Evolutionary conservation across 2,113 vertebrate genomes (phyloP).

Genomic region (Ancistrus triradiatus): DNA sequence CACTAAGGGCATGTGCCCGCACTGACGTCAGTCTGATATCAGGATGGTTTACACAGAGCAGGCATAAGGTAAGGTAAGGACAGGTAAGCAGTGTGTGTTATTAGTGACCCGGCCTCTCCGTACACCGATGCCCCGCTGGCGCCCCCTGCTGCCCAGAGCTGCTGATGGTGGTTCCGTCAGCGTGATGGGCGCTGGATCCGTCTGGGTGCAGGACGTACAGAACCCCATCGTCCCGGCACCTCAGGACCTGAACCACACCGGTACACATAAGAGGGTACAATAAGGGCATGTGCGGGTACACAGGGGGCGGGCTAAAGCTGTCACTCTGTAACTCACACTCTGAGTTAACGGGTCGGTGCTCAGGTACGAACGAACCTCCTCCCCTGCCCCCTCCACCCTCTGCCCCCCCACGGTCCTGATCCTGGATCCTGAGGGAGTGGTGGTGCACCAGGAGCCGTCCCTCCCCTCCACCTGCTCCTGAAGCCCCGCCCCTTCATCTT

Average conservation of each 20-base stretch:
- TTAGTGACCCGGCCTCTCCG: constrained; percentile 2
- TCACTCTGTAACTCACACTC: constrained; percentile 64
- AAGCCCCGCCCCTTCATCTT: constrained; percentile 22
- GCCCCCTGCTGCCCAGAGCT: constrained; percentile 69
- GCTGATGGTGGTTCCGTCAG: constrained; percentile 88
- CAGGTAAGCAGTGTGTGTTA: background rate
- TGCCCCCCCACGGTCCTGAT: constrained; percentile 72
- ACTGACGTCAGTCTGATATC: no score
- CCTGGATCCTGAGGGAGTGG: constrained; percentile 72
- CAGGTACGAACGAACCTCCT: constrained; percentile 64
- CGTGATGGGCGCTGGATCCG: constrained; percentile 79
- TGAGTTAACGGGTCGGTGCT: constrained; percentile 78
- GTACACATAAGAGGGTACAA: no score
- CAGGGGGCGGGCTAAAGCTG: no score
- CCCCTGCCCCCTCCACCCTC: constrained; percentile 54
- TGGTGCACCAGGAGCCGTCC: constrained; percentile 81
- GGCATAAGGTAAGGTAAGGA: constrained; percentile 35
- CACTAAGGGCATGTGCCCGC: no score
- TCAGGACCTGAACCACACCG: constrained; percentile 71
- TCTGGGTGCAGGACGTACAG: constrained; percentile 69
- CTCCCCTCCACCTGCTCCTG: constrained; percentile 14
- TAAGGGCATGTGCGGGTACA: no score
- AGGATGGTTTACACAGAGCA: no score
- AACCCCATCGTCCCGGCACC: constrained; percentile 82
- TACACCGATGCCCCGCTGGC: constrained; percentile 4